Evolutionary conservation across 1,140 invertebrate genomes (phyloP).

Genomic region (Microplitis mediator): DNA sequence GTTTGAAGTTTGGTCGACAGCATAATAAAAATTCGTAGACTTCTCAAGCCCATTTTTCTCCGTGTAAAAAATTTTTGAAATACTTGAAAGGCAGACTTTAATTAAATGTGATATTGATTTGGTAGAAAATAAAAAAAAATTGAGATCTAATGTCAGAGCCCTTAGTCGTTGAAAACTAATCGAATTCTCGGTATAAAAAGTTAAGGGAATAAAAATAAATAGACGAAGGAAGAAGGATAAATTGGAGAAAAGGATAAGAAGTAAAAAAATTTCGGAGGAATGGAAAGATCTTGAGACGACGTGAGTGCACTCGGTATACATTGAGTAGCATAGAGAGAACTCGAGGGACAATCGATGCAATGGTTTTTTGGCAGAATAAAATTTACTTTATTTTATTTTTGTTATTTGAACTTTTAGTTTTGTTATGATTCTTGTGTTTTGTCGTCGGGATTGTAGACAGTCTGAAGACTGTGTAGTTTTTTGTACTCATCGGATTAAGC

Average conservation of each 20-base stretch:
- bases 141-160: too few species aligned
- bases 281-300: conserved; percentile 9
- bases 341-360: conserved; percentile 12
- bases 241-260: not conserved
- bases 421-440: not conserved
- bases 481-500: too few species aligned
- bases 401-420: not conserved
- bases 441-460: too few species aligned
- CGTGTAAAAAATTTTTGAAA: too few species aligned
- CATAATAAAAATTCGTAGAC: too few species aligned
- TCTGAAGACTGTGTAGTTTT: too few species aligned
- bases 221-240: not conserved
- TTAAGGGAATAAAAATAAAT: not conserved
- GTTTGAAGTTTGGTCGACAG: too few species aligned
- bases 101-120: too few species aligned
- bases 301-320: not conserved
- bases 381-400: not conserved
- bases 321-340: not conserved
- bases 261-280: not conserved
- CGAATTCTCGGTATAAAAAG: not conserved
- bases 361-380: not conserved
- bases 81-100: too few species aligned
- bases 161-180: not conserved
- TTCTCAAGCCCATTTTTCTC: too few species aligned
- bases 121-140: too few species aligned